Evolutionary conservation across 2,113 vertebrate genomes (phyloP).

Genomic region (Corythaeola cristata): DNA sequence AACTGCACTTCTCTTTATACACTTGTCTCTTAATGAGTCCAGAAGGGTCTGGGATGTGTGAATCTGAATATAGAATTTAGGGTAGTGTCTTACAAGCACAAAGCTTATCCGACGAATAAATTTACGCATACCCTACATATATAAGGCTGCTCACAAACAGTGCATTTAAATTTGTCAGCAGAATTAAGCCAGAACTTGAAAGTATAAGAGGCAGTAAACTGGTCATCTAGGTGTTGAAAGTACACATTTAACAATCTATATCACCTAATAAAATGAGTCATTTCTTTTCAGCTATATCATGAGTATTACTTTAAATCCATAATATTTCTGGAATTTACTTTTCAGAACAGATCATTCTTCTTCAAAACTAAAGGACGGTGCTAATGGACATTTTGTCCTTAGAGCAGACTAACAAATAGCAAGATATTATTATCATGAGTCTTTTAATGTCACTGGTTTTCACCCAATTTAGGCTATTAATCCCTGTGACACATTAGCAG

Average conservation of each 20-base stretch:
- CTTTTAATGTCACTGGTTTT: not conserved
- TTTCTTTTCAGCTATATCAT: not conserved
- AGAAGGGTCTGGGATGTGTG: not conserved
- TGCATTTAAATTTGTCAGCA: not conserved
- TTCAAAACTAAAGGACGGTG: not conserved
- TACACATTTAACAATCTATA: not conserved
- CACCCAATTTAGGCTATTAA: not conserved
- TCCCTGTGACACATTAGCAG: not conserved
- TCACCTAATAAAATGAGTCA: not conserved
- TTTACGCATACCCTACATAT: fast-evolving
- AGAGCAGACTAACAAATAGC: not conserved
- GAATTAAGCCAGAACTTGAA: not conserved
- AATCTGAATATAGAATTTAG: not conserved
- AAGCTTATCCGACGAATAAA: not conserved
- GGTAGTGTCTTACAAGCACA: not conserved
- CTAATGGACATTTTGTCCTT: not conserved
- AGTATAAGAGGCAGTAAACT: not conserved
- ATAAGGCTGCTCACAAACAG: not conserved
- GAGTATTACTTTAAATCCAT: not conserved
- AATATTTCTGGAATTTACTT: not conserved
- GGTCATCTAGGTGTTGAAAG: not conserved
- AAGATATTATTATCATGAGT: not conserved
- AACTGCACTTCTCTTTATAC: not conserved
- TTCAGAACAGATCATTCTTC: not conserved
- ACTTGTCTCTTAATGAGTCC: not conserved